phyloP scores from a whole-genome alignment of 2,888 invertebrate species.

The Myopa tessellatipennis region DNA sequence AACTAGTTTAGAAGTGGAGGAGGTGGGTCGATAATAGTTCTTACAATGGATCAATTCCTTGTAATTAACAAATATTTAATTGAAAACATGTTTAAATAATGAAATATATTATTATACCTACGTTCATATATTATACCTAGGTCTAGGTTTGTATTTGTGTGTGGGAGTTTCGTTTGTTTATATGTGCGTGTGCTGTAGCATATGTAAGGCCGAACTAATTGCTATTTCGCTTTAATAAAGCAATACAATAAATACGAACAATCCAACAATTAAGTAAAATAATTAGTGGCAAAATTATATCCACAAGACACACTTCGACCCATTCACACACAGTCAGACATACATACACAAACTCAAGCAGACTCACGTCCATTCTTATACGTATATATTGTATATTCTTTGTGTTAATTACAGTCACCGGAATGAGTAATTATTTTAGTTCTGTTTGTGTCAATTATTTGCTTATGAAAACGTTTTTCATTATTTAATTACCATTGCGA shows the following conservation, averaged over 20 bases:
- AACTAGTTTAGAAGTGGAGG: no score
- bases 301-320: background rate
- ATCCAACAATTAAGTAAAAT: conserved; percentile 6
- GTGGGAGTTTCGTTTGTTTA: no score
- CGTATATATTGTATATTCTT: background rate
- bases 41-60: no score
- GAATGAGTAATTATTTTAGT: conserved; percentile 22
- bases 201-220: background rate
- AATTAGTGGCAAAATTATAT: background rate
- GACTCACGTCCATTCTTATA: background rate
- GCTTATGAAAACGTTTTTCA: conserved; percentile 18
- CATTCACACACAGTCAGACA: background rate
- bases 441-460: conserved; percentile 11
- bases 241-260: conserved; percentile 2
- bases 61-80: no score
- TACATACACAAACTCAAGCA: background rate
- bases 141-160: no score
- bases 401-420: background rate
- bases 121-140: no score
- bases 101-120: no score
- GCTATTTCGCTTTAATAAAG: background rate
- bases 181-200: no score
- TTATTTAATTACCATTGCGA: conserved; percentile 1
- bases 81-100: no score
- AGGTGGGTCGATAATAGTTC: no score